Base-by-base conservation (phyloP, 2,888 invertebrate genomes). In the Yponomeuta sedellus region DNA sequence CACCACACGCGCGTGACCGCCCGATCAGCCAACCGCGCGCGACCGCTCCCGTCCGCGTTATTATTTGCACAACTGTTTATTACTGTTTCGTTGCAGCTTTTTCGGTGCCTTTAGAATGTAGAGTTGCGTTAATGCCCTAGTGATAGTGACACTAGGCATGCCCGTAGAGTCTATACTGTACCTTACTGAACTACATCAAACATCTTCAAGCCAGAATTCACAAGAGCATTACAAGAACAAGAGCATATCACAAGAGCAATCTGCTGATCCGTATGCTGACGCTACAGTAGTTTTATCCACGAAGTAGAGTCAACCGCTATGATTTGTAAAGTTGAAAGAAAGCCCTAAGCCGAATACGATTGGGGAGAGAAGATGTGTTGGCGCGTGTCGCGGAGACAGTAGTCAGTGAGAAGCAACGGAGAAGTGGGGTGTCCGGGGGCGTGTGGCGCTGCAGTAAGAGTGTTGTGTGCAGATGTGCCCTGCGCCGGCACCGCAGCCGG, bases 401-500 rank as follows among this genome's bases (percentile, higher is more conserved):
- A 52, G 44, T 52, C 44, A 78, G 88, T 87, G 86, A 87, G 88
- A 88, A 88, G 82, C 83, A 85, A 88, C 88, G 81, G 87, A 90
- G 90, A 88, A 89, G 90, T 90, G 88, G 85, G 86, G 88, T 77
- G 69, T 68, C 70, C 82, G 86, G 85, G 83, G 83, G 83, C 78
- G 61, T 10, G 66, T 64, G 69, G 62, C 64, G 85, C 78, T 80
- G 80, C 81, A 86, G 87, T 86, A 86, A 84, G 83, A 86, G 81
- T 82, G 86, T 87, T 87, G 87, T 89, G 90, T 90, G 87, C 90
- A 90, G 90, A 90, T 90, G 90, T 89, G 86, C 80, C 90, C 90
- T 77, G 90, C 78, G 69, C 90, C 90, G 87, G 84, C 83, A 87
- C 88, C 89, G 78, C 85, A 74, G 88, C 83, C 76, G 58, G 62